phyloP scores from a whole-genome alignment of 2,797 vertebrate species.

The Margarornis squamiger region DNA sequence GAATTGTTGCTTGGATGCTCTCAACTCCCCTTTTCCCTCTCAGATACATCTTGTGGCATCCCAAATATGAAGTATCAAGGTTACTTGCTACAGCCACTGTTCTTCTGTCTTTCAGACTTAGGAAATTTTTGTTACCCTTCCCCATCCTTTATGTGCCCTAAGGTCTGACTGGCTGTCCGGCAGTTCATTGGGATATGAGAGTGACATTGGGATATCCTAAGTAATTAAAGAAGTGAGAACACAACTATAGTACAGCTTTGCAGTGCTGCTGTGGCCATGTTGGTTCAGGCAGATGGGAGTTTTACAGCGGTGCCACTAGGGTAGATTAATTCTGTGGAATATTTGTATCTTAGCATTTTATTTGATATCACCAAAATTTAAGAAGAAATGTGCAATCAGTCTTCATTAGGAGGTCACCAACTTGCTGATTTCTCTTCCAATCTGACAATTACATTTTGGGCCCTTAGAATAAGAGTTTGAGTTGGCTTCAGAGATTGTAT shows the following conservation, averaged over 20 bases:
- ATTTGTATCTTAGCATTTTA: not conserved
- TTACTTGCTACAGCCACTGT: not conserved
- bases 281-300: not conserved
- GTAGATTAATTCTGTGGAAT: not conserved
- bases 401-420: not conserved
- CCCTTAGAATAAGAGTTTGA: not conserved
- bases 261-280: not conserved
- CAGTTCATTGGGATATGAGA: not conserved
- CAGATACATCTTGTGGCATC: fast-evolving
- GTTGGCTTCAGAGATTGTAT: not conserved
- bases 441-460: not conserved
- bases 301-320: not conserved
- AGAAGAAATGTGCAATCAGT: not conserved
- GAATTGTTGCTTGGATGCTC: not conserved
- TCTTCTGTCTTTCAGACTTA: not conserved
- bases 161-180: not conserved
- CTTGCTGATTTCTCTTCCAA: not conserved
- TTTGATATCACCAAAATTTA: not conserved
- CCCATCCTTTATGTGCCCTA: fast-evolving
- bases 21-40: not conserved
- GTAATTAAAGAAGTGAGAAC: not conserved
- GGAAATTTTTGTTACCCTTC: not conserved
- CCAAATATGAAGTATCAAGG: fast-evolving
- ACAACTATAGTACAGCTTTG: not conserved
- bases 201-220: fast-evolving